phyloP scores from a whole-genome alignment of 2,113 vertebrate genomes.

The Cygnus buccinator region DNA sequence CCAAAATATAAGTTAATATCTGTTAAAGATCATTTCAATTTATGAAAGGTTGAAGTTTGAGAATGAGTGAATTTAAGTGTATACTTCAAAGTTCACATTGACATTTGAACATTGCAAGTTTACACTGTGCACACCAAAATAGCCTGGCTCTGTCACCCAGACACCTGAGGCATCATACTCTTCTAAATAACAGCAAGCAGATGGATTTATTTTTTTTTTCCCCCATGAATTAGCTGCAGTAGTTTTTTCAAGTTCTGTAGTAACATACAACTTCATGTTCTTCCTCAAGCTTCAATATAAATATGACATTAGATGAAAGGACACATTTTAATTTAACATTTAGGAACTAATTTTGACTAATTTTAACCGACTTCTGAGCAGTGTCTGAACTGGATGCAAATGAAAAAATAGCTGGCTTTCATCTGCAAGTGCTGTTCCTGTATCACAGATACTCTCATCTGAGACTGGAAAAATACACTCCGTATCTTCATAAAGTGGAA shows the following conservation, averaged over 20 bases:
- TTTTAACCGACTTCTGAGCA: slow-evolving; percentile 51
- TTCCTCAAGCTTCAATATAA: slow-evolving; percentile 14
- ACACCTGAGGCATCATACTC: slow-evolving; percentile 48
- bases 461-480: slow-evolving; percentile 18
- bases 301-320: slow-evolving; percentile 66
- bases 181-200: slow-evolving; percentile 37
- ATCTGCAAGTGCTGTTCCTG: slow-evolving; percentile 43
- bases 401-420: slow-evolving; percentile 49
- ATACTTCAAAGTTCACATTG: slow-evolving; percentile 26
- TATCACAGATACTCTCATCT: neutral
- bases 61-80: neutral
- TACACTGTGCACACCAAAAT: neutral
- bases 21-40: slow-evolving; percentile 36
- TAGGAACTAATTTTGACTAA: slow-evolving; percentile 46
- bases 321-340: slow-evolving; percentile 67
- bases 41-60: neutral
- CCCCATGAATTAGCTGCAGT: slow-evolving; percentile 12
- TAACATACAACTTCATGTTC: neutral
- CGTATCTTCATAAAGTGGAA: slow-evolving; percentile 47
- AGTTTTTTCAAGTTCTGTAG: neutral
- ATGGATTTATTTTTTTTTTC: neutral
- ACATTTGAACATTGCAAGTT: neutral
- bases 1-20: neutral
- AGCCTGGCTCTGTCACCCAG: slow-evolving; percentile 17
- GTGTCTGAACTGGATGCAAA: slow-evolving; percentile 64